These are phyloP conservation scores for Diorhabda elongata DNA, from an alignment of 1,140 invertebrate genomes.

Conservation along the genomic window DNA sequence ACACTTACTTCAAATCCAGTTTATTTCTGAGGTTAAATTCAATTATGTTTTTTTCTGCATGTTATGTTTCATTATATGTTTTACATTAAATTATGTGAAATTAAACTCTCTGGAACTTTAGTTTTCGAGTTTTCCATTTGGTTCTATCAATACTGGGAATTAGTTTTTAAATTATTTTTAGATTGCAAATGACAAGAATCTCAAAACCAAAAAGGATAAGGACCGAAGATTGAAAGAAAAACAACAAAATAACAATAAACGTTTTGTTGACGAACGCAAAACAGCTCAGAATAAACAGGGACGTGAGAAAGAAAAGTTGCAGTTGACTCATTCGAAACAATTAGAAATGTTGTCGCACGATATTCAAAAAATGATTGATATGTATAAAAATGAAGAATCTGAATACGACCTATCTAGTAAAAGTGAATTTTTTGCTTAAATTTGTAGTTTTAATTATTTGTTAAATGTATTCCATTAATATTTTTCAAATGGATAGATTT, in stretches of 20 bases:
- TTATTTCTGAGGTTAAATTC: too few species aligned
- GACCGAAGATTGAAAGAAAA: constrained; percentile 91
- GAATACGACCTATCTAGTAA: constrained; percentile 88
- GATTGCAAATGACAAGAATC: constrained; percentile 88
- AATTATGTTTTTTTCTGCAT: too few species aligned
- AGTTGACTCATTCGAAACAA: constrained; percentile 88
- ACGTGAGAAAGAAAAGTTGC: constrained; percentile 91
- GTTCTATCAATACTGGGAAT: not conserved
- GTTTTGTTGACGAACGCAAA: constrained; percentile 97
- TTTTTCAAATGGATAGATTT: not conserved
- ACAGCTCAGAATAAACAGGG: constrained; percentile 82
- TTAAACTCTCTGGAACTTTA: constrained; percentile 2
- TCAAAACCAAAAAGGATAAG: constrained; percentile 96
- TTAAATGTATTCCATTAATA: not conserved
- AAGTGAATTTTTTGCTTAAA: constrained; percentile 79
- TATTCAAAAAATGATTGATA: constrained; percentile 88
- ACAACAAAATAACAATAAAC: constrained; percentile 98
- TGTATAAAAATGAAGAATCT: constrained; percentile 92
- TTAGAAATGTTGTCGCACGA: constrained; percentile 86
- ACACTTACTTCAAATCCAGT: too few species aligned
- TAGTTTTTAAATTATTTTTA: constrained; percentile 25
- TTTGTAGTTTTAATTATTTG: constrained; percentile 1
- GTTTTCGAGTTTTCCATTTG: not conserved
- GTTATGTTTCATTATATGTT: too few species aligned
- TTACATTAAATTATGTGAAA: constrained; percentile 2